Conservation (phyloP, 2,888 invertebrate genomes). For the Tortricodes alternella region DNA sequence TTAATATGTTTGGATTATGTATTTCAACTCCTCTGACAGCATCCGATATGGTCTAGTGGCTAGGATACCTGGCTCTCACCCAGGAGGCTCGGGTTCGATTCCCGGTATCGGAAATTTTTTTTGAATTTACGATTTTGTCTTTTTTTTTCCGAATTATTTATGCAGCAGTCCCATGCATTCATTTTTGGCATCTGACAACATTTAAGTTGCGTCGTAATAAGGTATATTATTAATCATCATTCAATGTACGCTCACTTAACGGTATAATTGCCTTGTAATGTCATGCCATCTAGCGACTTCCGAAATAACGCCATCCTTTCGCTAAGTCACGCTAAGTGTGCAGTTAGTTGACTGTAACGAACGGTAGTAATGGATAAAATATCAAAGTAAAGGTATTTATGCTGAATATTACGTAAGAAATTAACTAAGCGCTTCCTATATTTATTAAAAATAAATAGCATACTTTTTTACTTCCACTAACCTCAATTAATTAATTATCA, state of each 20-base stretch:
- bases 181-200: too few relatives aligned
- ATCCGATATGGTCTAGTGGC: constrained; percentile 76
- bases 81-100: constrained; percentile 72
- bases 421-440: too few relatives aligned
- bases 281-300: constrained; percentile 24
- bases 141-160: neutral
- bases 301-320: neutral
- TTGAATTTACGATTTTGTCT: too few relatives aligned
- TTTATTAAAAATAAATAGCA: neutral
- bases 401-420: too few relatives aligned
- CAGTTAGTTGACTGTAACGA: neutral
- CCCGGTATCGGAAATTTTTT: constrained; percentile 65
- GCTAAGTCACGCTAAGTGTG: neutral
- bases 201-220: too few relatives aligned
- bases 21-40: rapidly evolving
- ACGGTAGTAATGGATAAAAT: too few relatives aligned
- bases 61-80: constrained; percentile 59
- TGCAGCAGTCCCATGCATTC: neutral
- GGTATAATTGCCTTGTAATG: constrained; percentile 4
- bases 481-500: neutral
- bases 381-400: too few relatives aligned
- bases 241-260: constrained; percentile 13
- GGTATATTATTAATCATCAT: constrained; percentile 24
- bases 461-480: too few relatives aligned
- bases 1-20: neutral